These are phyloP conservation scores for Numenius arquata DNA, from an alignment of 2,113 vertebrate species.

Conservation along the genomic window DNA sequence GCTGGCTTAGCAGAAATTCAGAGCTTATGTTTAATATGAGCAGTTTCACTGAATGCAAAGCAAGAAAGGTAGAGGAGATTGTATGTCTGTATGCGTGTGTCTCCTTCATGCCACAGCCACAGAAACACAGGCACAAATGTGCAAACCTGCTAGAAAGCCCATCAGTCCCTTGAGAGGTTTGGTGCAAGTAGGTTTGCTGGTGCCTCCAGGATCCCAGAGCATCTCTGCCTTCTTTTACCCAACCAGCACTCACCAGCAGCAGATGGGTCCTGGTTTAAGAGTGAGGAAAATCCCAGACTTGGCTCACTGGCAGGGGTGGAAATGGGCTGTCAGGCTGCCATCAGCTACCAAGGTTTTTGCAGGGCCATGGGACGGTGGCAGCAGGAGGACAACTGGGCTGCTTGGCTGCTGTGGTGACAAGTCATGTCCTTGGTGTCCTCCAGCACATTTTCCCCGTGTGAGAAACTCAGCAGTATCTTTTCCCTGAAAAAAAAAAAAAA, in stretches of 20 bases:
- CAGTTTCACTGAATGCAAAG: background rate
- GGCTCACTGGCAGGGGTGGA: background rate
- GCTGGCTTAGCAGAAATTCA: background rate
- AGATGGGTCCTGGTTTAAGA: background rate
- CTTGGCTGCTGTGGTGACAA: background rate
- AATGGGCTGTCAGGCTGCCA: background rate
- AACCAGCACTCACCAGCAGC: background rate
- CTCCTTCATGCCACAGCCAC: background rate
- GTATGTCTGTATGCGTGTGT: background rate
- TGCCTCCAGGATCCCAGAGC: background rate
- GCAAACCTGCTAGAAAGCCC: background rate
- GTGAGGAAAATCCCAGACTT: rapidly evolving
- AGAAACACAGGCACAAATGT: background rate
- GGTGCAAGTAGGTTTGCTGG: background rate
- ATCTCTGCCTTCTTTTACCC: background rate
- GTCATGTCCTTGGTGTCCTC: rapidly evolving
- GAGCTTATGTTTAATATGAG: background rate
- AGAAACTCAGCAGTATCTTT: background rate
- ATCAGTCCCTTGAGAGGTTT: rapidly evolving
- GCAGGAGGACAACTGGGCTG: background rate
- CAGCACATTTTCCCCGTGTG: background rate
- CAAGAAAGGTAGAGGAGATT: background rate
- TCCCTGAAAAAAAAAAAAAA: background rate
- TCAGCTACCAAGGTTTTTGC: rapidly evolving
- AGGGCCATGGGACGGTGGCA: rapidly evolving